These are phyloP conservation scores for Tragelaphus eurycerus DNA, from an alignment of 2,797 vertebrate species.

Conservation along the genomic window DNA sequence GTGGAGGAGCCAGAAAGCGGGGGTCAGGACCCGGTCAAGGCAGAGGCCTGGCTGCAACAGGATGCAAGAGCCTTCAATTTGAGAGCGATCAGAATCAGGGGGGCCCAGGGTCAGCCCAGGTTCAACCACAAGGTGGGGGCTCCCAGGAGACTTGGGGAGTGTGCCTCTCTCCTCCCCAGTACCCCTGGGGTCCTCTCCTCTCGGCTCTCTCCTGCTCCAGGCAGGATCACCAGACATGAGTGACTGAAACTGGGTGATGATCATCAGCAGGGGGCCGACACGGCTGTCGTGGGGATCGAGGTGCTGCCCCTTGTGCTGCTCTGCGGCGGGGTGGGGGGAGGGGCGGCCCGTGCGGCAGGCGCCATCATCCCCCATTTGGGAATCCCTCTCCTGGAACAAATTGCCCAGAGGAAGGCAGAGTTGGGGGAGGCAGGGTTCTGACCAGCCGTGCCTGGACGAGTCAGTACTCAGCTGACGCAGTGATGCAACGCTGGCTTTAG, in stretches of 20 bases:
- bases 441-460: background rate
- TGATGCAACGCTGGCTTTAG: background rate
- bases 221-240: background rate
- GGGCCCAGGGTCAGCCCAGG: background rate
- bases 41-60: background rate
- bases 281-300: background rate
- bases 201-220: background rate
- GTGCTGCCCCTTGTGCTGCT: fast-evolving
- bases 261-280: fast-evolving
- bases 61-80: background rate
- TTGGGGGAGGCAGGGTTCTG: background rate
- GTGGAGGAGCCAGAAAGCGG: background rate
- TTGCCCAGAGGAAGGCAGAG: background rate
- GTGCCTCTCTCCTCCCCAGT: background rate
- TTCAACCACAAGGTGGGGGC: background rate
- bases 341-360: fast-evolving
- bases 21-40: background rate
- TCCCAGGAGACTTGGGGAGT: background rate
- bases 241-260: fast-evolving
- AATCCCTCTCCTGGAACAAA: too few relatives aligned
- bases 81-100: background rate
- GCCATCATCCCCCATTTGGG: background rate
- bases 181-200: background rate
- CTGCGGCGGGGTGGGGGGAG: background rate
- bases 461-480: background rate